These are phyloP conservation scores for Serranus cabrilla DNA, from an alignment of 2,797 vertebrate species.

Conservation along the genomic window DNA sequence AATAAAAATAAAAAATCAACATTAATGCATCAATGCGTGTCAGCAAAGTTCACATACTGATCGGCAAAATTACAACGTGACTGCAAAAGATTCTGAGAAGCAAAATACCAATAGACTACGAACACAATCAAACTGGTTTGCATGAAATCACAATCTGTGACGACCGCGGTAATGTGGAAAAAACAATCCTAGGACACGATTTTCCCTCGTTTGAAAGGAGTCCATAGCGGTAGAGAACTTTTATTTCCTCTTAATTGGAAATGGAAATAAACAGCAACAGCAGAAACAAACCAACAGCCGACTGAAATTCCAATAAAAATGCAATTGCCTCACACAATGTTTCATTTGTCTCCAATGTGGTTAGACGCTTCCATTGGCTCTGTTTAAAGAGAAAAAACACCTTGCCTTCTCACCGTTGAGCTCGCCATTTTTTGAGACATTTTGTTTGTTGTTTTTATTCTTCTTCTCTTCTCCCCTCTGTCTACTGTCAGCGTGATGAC, in stretches of 20 bases:
- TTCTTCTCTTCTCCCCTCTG: constrained; percentile 58
- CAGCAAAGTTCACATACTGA: constrained; percentile 78
- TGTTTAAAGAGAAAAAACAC: constrained; percentile 49
- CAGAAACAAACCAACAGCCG: constrained; percentile 74
- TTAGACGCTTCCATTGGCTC: constrained; percentile 59
- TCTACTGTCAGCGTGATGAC: constrained; percentile 69
- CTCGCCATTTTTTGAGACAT: constrained; percentile 52
- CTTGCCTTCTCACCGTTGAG: constrained; percentile 40
- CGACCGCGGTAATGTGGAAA: constrained; percentile 69
- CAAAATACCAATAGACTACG: constrained; percentile 82
- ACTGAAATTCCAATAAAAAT: constrained; percentile 81
- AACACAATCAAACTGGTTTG: constrained; percentile 83
- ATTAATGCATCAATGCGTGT: constrained; percentile 69
- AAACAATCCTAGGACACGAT: constrained; percentile 71
- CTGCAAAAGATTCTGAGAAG: constrained; percentile 80
- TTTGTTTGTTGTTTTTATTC: constrained; percentile 70
- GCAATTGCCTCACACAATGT: constrained; percentile 78
- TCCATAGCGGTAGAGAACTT: constrained; percentile 69
- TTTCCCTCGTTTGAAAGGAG: constrained; percentile 68
- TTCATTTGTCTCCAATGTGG: constrained; percentile 64
- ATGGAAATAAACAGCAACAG: constrained; percentile 75
- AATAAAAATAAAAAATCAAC: constrained; percentile 47
- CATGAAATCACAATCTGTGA: constrained; percentile 84
- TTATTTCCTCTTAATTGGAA: constrained; percentile 81
- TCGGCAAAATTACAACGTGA: constrained; percentile 81